Base-by-base conservation (phyloP, 1,140 invertebrate genomes). In the Halictus rubicundus region DNA sequence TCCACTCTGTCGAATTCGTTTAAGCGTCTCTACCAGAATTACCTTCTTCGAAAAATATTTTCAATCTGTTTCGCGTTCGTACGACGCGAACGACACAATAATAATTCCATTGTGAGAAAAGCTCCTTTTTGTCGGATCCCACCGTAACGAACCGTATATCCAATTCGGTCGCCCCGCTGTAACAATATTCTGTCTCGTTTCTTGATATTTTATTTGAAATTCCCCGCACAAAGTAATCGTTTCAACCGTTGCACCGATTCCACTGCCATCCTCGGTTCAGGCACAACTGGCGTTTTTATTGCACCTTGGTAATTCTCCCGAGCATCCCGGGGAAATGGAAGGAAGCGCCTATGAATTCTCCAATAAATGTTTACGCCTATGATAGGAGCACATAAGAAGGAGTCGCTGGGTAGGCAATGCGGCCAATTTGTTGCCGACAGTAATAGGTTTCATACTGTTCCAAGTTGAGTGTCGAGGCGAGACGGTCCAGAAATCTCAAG, bases 211-310 rank as follows among this genome's bases (percentile, higher is more conserved):
- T 65, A 65, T 65, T 74, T 32, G 46, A 12, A 65, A 74, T 65
- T 74, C 27, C 42, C 46, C 6, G 46, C 5, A 27, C 10, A 32
- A 39, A 65, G 61, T 57, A 74, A 14, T 19, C n/a, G 46, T 65
- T 65, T 52, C 49, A 32, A 21, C 21, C 72, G 27, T 65, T 54
- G 72, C 72, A 25, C n/a, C 46, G 63, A 68, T 68, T 57, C 73
- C 37, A 25, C 2, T 5, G 6, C 19, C 23, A n/a, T 14, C 16
- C 39, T 5, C 32, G 32, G 25, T 68, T n/a, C 65, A 27, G 66
- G 32, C 54, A 75, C 63, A 60, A 68, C 54, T 8, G 74, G 60
- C 74, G 60, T 68, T 4, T 68, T 68, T 60, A 68, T 76, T 8
- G 65, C 52, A 2, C 23, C 25, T 8, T 19, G 9, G 21, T 68